phyloP scores from a whole-genome alignment of 2,888 invertebrate species.

The Flexamia atlantica region DNA sequence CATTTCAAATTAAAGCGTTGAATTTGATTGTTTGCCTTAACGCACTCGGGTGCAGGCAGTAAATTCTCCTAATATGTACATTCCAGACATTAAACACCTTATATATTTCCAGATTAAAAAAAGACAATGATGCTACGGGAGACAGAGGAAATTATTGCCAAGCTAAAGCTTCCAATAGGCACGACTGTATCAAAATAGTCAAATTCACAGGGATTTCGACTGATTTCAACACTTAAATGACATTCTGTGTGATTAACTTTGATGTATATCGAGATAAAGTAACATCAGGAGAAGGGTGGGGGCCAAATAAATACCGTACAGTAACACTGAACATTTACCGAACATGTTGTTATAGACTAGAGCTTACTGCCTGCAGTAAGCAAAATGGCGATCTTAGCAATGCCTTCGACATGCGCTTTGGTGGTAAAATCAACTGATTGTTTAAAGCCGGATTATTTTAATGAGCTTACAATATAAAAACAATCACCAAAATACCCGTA shows the following conservation, averaged over 20 bases:
- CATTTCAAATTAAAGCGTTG: conserved; percentile 28
- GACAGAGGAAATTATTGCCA: conserved; percentile 56
- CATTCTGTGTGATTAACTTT: neutral
- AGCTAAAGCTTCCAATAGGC: conserved; percentile 57
- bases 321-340: conserved; percentile 11
- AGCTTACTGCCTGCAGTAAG: conserved; percentile 58
- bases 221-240: conserved; percentile 36
- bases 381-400: neutral
- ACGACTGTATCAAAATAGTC: conserved; percentile 54
- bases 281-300: neutral
- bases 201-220: conserved; percentile 2
- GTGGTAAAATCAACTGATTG: neutral
- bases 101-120: conserved; percentile 35
- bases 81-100: conserved; percentile 44
- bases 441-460: neutral
- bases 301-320: conserved; percentile 16
- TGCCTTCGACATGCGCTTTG: conserved; percentile 2
- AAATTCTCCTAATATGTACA: conserved; percentile 57
- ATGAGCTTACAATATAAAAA: neutral
- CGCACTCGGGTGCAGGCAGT: conserved; percentile 53
- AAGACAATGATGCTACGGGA: conserved; percentile 30
- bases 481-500: conserved; percentile 19
- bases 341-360: conserved; percentile 12
- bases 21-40: conserved; percentile 61
- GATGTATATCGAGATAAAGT: neutral